Evolutionary conservation across 2,888 invertebrate species (phyloP), one percentile per base, ranked within the genome.

Genomic region (Heteromyza rotundicornis): DNA sequence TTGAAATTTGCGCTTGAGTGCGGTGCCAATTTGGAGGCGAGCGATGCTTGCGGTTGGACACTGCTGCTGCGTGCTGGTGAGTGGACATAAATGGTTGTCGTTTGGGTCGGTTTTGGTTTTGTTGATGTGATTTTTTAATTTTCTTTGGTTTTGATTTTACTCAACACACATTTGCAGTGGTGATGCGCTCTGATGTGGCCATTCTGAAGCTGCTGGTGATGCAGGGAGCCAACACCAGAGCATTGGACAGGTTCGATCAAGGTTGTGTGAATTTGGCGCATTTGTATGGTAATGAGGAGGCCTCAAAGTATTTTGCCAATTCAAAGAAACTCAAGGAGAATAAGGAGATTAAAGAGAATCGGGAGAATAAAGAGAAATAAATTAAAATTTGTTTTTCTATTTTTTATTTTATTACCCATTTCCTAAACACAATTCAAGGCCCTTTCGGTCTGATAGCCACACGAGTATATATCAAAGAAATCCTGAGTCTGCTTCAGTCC

Each of bases 1-100:
- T 67, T 82, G 32, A 78, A 75, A 68, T 83, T 82, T 64, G 82
- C 78, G 17, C 70, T 82, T 22, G 80, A 82, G 60, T 79, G 79
- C 63, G 77, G 77, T 3, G 80, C 78, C 61, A 78, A 82, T 67
- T 54, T 74, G 52, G 82, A 83, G 65, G 76, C 77, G 5, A 71
- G 67, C 60, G 82, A 82, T 67, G 66, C 71, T 62, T 77, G 77
- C 59, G 78, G 80, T 22, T 83, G 81, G 81, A 82, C 81, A 14
- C 65, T 82, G 44, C 66, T 82, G 59, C 73, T 81, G 74, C 78
- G 81, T 32, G 82, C 81, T 59, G 81, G 82, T 82, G 62, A 59
- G 70, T 52, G 2, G 1, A 7, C 22, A 47, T 14, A 10, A 10
- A 27, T 27, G 27, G 10, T n/a, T n/a, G n/a, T n/a, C n/a, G n/a